Base-by-base conservation (phyloP, 1,140 invertebrate species). In the Drosophila varians region DNA sequence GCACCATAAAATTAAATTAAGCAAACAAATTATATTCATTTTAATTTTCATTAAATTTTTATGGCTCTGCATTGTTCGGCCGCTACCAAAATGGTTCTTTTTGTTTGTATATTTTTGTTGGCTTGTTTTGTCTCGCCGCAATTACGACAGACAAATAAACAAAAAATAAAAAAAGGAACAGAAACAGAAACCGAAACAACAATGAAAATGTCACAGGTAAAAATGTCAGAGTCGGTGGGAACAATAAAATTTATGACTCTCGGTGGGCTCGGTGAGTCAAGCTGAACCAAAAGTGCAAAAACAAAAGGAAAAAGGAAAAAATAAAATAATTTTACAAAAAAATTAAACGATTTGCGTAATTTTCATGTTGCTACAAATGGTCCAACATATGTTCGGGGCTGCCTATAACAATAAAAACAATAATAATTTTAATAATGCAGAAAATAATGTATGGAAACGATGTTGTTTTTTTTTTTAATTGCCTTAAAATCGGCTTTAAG, bases 21-120 rank as follows among this genome's bases (percentile, higher is more conserved):
- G 65, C 73, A 74, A 82, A 86, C 82, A 86, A 86, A 86, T 87
- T 87, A 86, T 86, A 76, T 80, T 87, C 80, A 80, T 86, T 86
- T 86, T 86, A 87, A 86, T 86, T 86, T 86, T 86, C 80, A 86
- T 86, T 87, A 87, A 86, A 86, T 86, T 86, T 84, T 84, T 72
- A 84, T 86, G 75, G 61, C 52, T 64, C 48, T 36, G 43, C 65
- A 78, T 70, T 79, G 69, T 83, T 73, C 40, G 55, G 62, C n/a
- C 21, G n/a, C 48, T 36, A 34, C 68, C 40, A 36, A 52, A 65
- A 46, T 53, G 61, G 26, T 62, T 71, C 58, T 43, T 18, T 52
- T 46, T 74, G 46, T 77, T 58, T 53, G 36, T 68, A 46, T 42
- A 53, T 38, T 51, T 40, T 77, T 52, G 31, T 34, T 4, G 46